Evolutionary conservation across 2,888 invertebrate genomes (phyloP).

Genomic region (Phanerotoma sp.): DNA sequence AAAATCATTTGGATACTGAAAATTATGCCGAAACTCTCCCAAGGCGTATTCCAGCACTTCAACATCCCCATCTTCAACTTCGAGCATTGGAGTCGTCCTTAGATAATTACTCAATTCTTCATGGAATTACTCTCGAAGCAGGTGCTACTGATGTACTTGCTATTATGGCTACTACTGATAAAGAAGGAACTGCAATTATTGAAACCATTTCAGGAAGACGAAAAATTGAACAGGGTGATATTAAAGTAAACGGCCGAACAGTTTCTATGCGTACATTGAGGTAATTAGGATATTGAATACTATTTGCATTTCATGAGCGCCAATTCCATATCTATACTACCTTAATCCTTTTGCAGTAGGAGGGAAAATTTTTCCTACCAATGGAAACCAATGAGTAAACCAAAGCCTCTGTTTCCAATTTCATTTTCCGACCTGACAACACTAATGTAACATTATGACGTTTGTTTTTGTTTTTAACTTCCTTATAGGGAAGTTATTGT

Average conservation of each 20-base stretch:
- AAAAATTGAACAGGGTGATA: constrained; percentile 69
- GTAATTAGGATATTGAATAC: too few species aligned
- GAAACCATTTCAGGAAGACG: constrained; percentile 80
- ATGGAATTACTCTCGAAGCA: constrained; percentile 76
- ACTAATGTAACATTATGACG: too few species aligned
- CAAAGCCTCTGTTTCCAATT: too few species aligned
- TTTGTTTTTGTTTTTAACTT: too few species aligned
- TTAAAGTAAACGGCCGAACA: constrained; percentile 84
- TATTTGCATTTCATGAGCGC: too few species aligned
- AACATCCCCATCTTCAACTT: constrained; percentile 53
- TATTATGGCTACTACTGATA: constrained; percentile 84
- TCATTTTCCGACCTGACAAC: too few species aligned
- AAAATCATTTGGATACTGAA: constrained; percentile 38
- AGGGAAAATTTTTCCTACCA: too few species aligned
- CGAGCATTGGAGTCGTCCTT: constrained; percentile 47
- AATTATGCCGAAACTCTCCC: constrained; percentile 34
- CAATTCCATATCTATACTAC: too few species aligned
- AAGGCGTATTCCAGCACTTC: constrained; percentile 34
- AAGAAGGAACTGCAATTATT: constrained; percentile 83
- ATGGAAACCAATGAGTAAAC: too few species aligned
- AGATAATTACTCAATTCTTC: constrained; percentile 35
- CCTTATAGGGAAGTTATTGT: too few species aligned
- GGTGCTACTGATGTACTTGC: constrained; percentile 90
- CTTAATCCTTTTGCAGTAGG: too few species aligned
- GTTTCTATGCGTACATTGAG: constrained; percentile 70